Conservation (phyloP, 2,797 vertebrate genomes). For the Sciaenops ocellatus region DNA sequence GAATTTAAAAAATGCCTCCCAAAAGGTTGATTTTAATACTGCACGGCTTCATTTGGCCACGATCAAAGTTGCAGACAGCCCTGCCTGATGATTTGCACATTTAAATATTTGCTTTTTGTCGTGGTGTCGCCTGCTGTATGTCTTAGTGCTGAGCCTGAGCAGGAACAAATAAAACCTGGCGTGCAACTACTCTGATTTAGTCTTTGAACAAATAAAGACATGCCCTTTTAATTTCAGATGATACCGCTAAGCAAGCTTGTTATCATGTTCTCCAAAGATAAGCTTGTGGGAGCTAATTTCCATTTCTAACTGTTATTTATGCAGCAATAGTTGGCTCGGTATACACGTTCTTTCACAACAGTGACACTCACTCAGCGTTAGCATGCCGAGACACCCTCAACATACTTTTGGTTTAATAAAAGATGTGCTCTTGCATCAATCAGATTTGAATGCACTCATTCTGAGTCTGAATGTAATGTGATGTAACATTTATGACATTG, state of each 20-base stretch:
- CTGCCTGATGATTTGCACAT: not conserved
- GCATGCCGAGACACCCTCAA: too few species aligned
- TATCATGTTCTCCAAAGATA: constrained; percentile 13
- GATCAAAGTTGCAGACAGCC: not conserved
- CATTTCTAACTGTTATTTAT: constrained; percentile 2
- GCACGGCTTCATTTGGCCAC: not conserved
- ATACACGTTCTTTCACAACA: not conserved
- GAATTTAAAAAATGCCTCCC: too few species aligned
- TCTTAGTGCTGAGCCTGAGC: not conserved
- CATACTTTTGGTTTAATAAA: not conserved
- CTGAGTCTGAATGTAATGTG: not conserved
- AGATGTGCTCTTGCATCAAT: not conserved
- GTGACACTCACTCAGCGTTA: too few species aligned
- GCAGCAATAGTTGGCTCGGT: not conserved
- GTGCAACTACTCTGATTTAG: not conserved
- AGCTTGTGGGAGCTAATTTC: not conserved
- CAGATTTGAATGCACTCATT: not conserved
- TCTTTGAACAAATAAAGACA: constrained; percentile 8
- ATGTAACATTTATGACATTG: not conserved
- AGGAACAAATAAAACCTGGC: not conserved
- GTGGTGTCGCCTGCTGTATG: not conserved
- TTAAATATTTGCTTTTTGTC: not conserved
- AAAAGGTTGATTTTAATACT: not conserved
- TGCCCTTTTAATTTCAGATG: constrained; percentile 2
- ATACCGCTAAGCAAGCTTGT: not conserved